phyloP scores from a whole-genome alignment of 2,113 vertebrate species.

The Heterochromis multidens region DNA sequence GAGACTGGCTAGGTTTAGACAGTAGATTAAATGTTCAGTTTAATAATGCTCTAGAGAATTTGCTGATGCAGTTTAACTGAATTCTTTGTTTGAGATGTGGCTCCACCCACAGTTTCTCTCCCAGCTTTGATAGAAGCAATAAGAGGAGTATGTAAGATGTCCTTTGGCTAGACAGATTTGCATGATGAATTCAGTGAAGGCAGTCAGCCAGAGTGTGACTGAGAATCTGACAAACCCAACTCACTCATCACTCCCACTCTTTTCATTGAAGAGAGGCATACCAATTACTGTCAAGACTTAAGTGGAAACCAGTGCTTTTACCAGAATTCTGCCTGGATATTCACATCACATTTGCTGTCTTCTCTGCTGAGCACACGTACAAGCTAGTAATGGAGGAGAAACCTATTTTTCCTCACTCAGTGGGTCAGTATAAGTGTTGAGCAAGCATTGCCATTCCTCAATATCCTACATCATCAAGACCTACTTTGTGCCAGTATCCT shows the following conservation, averaged over 20 bases:
- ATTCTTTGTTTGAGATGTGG: not conserved
- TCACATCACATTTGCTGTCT: not conserved
- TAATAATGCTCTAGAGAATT: not conserved
- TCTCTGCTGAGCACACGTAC: not conserved
- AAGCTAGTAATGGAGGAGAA: not conserved
- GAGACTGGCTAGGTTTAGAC: not conserved
- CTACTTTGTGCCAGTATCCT: not conserved
- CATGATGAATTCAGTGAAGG: not conserved
- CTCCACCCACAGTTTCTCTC: not conserved
- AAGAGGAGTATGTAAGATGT: not conserved
- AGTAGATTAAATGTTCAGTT: not conserved
- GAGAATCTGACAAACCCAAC: not conserved
- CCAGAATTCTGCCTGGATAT: not conserved
- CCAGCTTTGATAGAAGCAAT: not conserved
- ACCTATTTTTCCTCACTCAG: not conserved
- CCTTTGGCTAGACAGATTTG: not conserved
- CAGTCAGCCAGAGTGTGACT: not conserved
- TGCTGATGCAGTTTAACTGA: not conserved
- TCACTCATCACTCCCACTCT: not conserved
- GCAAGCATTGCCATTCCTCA: not conserved
- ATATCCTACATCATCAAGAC: not conserved
- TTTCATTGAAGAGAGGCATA: not conserved
- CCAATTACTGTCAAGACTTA: not conserved
- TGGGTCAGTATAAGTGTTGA: not conserved
- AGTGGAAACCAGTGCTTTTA: not conserved